Base-by-base conservation (phyloP, 2,113 vertebrate species). In the Chaetura pelagica region DNA sequence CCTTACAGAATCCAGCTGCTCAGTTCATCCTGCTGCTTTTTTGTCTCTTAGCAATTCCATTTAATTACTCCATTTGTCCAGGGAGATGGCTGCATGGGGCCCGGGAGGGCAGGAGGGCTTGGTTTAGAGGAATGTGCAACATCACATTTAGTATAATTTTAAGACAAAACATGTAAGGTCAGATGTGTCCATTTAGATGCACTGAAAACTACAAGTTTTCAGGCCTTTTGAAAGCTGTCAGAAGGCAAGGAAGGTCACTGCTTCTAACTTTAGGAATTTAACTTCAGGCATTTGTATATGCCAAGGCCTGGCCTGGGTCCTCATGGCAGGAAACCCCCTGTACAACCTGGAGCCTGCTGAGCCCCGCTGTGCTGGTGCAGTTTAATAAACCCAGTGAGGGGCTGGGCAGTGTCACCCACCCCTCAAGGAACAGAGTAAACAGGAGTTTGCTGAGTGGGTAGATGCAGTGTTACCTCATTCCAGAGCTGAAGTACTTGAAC, bases 171-270 rank as follows among this genome's bases (percentile, higher is more conserved):
- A 2, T 3, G 2, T 63, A n/a, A 48, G 61, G 84, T 97, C 87
- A 55, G 81, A 68, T 72, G 46, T 44, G 10, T 63, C 73, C 52
- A 9, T 87, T 81, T 78, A 59, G 73, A 55, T 46, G n/a, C 26
- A 10, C 15, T 87, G 80, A 52, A 84, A 87, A 34, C 5, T 3
- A 66, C 32, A 55, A 18, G 34, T 67, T 90, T 84, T 81, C 59
- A 75, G 24, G 42, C 85, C n/a, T 59, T 94, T 74, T 77, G 72
- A 88, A 92, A 77, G 64, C 40, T 84, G 34, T 86, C 38, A 67
- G 44, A 86, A 88, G 38, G 42, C 72, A 71, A 3, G 27, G 52
- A 89, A 92, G 64, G 73, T 94, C 80, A 49, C 44, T 68, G 66
- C 15, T 59, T 75, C 19, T 29, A 62, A 63, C 40, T 64, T 85